These are phyloP conservation scores for Platycnemis pennipes DNA, from an alignment of 2,888 invertebrate species.

Conservation along the genomic window DNA sequence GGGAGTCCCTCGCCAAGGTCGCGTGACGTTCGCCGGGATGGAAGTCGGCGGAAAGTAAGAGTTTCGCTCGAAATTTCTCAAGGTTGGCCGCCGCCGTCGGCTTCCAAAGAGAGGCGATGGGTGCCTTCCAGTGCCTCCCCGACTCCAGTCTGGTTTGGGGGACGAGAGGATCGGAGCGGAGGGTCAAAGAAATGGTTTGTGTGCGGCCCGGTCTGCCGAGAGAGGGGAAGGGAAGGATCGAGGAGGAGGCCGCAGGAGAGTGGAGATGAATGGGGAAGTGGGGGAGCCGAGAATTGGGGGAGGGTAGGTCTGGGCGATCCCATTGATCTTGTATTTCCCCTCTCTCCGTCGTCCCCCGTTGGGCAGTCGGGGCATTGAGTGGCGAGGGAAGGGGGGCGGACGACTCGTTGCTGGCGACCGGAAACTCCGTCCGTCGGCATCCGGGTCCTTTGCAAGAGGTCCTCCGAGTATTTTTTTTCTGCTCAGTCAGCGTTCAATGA, in stretches of 20 bases:
- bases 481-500: too few relatives aligned
- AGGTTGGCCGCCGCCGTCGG: background rate
- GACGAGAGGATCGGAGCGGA: background rate
- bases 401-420: background rate
- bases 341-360: background rate
- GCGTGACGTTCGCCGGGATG: background rate
- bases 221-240: background rate
- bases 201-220: background rate
- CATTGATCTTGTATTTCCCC: background rate
- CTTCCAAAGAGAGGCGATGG: background rate
- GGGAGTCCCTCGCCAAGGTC: background rate
- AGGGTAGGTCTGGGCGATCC: background rate
- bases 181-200: constrained; percentile 5
- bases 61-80: constrained; percentile 14
- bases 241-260: background rate
- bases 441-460: background rate
- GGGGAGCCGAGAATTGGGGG: background rate
- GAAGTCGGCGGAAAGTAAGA: background rate
- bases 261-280: background rate
- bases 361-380: background rate
- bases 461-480: too few relatives aligned
- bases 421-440: background rate
- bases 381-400: background rate
- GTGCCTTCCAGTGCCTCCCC: background rate
- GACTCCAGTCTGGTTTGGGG: background rate